phyloP scores from a whole-genome alignment of 2,797 vertebrate genomes.

The Pogoniulus pusillus region DNA sequence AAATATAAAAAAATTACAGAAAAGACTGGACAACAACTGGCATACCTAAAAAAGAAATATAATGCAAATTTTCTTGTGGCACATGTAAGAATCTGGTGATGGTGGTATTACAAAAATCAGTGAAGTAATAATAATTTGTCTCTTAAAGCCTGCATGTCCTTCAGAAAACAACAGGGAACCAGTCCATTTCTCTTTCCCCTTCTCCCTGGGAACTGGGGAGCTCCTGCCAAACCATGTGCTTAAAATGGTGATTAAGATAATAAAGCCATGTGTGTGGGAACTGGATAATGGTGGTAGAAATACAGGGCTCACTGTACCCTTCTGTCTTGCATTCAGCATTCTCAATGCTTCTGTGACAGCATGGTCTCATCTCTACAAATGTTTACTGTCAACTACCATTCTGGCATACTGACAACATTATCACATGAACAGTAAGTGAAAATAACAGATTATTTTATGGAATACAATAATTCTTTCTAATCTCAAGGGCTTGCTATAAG shows the following conservation, averaged over 20 bases:
- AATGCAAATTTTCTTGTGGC: not conserved
- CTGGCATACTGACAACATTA: not conserved
- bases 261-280: not conserved
- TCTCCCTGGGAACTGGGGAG: not conserved
- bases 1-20: not conserved
- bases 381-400: not conserved
- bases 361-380: not conserved
- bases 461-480: not conserved
- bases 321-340: not conserved
- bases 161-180: constrained; percentile 5
- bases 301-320: not conserved
- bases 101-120: not conserved
- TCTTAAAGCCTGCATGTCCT: not conserved
- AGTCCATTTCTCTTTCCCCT: not conserved
- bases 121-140: constrained; percentile 11
- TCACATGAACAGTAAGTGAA: not conserved
- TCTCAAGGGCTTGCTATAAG: not conserved
- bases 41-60: not conserved
- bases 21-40: not conserved
- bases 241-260: not conserved
- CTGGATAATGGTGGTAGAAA: not conserved
- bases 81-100: not conserved
- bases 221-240: not conserved
- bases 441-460: not conserved
- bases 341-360: not conserved